Evolutionary conservation across 2,888 invertebrate species (phyloP).

Genomic region (Mythimna ferrago): DNA sequence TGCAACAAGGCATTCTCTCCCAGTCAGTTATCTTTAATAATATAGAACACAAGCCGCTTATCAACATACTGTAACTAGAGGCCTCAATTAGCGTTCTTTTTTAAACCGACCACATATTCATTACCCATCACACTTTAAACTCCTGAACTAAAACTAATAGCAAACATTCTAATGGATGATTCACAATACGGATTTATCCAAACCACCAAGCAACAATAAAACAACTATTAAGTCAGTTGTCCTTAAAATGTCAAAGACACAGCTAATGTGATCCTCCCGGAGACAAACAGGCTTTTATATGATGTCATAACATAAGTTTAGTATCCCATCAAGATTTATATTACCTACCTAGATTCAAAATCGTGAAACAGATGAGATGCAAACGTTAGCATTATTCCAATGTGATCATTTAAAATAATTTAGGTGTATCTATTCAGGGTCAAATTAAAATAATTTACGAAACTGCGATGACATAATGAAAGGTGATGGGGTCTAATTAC

Average conservation of each 20-base stretch:
- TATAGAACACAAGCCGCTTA: background rate
- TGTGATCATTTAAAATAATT: no score
- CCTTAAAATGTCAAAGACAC: slow-evolving; percentile 34
- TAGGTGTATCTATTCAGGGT: background rate
- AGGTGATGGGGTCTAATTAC: no score
- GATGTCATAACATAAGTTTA: slow-evolving; percentile 50
- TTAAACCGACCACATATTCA: background rate
- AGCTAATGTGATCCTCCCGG: slow-evolving; percentile 26
- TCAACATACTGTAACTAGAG: no score
- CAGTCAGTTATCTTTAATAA: background rate
- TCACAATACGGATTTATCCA: background rate
- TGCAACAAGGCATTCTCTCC: no score
- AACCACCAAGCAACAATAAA: slow-evolving; percentile 2
- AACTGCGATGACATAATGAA: background rate
- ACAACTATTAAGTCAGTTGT: slow-evolving; percentile 13
- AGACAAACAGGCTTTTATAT: slow-evolving; percentile 37
- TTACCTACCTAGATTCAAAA: slow-evolving; percentile 14
- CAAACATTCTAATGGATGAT: background rate
- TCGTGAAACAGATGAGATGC: background rate
- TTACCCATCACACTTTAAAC: background rate
- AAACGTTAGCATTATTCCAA: background rate
- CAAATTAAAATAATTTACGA: background rate
- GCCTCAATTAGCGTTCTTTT: background rate
- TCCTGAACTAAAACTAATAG: background rate
- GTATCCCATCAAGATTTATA: slow-evolving; percentile 35